These are phyloP conservation scores for Euzophera pinguis DNA, from an alignment of 2,888 invertebrate genomes.

Conservation along the genomic window DNA sequence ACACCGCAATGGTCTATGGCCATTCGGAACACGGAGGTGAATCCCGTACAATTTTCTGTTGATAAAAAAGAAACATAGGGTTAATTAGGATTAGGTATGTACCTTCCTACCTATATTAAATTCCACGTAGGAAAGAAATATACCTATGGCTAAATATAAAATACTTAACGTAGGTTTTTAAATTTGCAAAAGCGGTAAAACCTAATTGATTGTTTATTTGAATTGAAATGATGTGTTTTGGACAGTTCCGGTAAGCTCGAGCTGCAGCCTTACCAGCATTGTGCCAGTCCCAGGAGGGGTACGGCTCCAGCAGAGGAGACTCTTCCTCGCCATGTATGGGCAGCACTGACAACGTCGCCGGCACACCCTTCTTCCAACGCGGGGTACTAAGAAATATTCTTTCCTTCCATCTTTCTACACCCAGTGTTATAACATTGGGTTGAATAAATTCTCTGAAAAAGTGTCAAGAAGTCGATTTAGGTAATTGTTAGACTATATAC, in stretches of 20 bases:
- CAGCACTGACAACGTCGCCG: slow-evolving; percentile 84
- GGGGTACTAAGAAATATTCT: slow-evolving; percentile 88
- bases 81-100: no score
- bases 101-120: no score
- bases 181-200: no score
- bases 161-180: no score
- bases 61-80: slow-evolving; percentile 22
- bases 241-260: no score
- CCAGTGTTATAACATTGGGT: slow-evolving; percentile 85
- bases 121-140: no score
- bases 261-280: slow-evolving; percentile 50
- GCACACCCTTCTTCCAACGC: slow-evolving; percentile 87
- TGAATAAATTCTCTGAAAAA: slow-evolving; percentile 81
- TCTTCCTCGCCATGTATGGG: slow-evolving; percentile 74
- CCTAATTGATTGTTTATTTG: no score
- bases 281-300: slow-evolving; percentile 88
- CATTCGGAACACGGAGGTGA: slow-evolving; percentile 89
- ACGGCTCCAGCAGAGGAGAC: slow-evolving; percentile 84
- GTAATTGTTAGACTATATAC: no score
- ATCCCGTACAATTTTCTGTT: slow-evolving; percentile 74
- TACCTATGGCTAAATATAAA: no score
- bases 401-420: slow-evolving; percentile 84
- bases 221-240: no score
- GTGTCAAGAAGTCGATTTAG: no score
- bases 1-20: slow-evolving; percentile 87